Base-by-base conservation (phyloP, 2,797 vertebrate species). In the Hydrophis major region DNA sequence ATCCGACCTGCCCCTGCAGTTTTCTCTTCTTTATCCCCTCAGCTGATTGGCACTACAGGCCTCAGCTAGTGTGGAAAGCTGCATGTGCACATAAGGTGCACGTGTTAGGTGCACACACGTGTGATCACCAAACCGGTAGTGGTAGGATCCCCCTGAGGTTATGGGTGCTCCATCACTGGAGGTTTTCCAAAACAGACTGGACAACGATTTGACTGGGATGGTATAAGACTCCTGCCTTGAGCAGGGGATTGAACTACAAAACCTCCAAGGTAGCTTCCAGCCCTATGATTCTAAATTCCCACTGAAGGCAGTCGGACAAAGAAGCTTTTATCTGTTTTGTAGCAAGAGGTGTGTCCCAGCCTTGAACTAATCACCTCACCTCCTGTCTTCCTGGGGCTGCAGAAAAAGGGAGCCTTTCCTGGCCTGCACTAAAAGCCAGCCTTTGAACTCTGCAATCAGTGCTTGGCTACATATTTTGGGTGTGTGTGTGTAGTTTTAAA, bases 281-380 rank as follows among this genome's bases (percentile, higher is more conserved):
- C 63, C 2, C 12, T n/a, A 74, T 18, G 16, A 18, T 37, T 37
- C 32, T 8, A 83, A 87, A 60, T 37, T 91, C 92, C 78, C 61
- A 74, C 47, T 89, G 22, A 50, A 91, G 69, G 87, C 87, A 47
- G 47, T 16, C 89, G 50, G 87, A 93, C 93, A 93, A 93, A 93
- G 87, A 89, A 37, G 63, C 94, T 83, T 32, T 92, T 92, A 86
- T 91, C 57, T 78, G 63, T 63, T 87, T 50, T 89, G 90, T 55
- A 50, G 37, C 18, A 53, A 88, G 94, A 93, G 92, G 90, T 87
- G 42, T 55, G 56, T 63, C 88, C 1, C 60, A 87, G 57, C 83
- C 88, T 92, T 88, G 88, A 93, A 94, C 83, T 90, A 92, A 92
- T 59, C 86, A 89, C 91, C 87, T 86, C 69, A 10, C 59, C 42